Percentiles rank a stretch among this genome's conserved stretches.
Evolutionary conservation across 1,140 invertebrate genomes (phyloP).

Genomic region (Apis cerana): DNA sequence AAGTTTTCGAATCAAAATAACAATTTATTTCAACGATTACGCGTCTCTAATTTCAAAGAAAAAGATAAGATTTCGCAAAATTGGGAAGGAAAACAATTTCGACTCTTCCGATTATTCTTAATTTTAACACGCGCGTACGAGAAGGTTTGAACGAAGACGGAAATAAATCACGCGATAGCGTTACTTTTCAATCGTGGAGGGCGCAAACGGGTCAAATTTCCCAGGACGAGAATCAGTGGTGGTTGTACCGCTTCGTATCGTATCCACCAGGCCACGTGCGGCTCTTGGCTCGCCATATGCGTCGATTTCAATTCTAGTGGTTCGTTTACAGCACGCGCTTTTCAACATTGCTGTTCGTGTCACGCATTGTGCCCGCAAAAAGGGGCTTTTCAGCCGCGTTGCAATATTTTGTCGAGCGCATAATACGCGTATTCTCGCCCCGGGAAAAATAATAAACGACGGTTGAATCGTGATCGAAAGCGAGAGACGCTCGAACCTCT

Average conservation of each 20-base stretch:
- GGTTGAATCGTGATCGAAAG: conserved; percentile 33
- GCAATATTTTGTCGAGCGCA: conserved; percentile 25
- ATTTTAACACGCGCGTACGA: too few relatives aligned
- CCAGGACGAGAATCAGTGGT: conserved; percentile 12
- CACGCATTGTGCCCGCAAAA: background rate
- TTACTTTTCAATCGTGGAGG: background rate
- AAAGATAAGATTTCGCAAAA: too few relatives aligned
- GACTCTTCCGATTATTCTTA: too few relatives aligned
- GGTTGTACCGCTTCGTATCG: conserved; percentile 1
- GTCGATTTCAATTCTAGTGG: conserved; percentile 51
- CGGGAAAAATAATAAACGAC: background rate
- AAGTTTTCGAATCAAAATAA: too few relatives aligned
- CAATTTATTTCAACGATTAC: too few relatives aligned
- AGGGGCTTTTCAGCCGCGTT: conserved; percentile 1
- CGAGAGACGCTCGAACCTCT: conserved; percentile 22
- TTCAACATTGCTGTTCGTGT: background rate
- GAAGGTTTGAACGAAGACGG: too few relatives aligned
- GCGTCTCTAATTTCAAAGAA: too few relatives aligned
- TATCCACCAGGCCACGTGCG: conserved; percentile 30
- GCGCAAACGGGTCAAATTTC: background rate
- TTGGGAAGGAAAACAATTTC: too few relatives aligned
- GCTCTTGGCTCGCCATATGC: conserved; percentile 23
- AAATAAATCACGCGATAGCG: too few relatives aligned
- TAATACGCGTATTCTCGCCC: background rate
- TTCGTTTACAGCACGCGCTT: conserved; percentile 43